Percentiles rank a stretch among this genome's conserved stretches.
Evolutionary conservation across 2,888 invertebrate species (phyloP).

Genomic region (Nemapogon koenigi): DNA sequence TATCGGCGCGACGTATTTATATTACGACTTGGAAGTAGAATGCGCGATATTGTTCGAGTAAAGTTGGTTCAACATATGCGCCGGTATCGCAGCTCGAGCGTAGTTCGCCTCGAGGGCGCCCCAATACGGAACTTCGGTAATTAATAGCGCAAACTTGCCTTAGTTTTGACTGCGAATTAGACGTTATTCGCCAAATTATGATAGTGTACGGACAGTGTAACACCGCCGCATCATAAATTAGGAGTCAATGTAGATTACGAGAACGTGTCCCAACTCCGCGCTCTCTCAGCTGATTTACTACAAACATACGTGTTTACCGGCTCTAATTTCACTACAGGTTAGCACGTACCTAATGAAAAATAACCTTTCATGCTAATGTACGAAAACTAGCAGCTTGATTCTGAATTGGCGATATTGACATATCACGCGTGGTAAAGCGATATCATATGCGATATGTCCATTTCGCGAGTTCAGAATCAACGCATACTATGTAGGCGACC

Average conservation of each 20-base stretch:
- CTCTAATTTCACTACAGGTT: too few species aligned
- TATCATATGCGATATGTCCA: too few species aligned
- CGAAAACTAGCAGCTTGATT: too few species aligned
- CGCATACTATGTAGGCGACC: too few species aligned
- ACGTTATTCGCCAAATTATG: constrained; percentile 10
- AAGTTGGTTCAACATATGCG: constrained; percentile 5
- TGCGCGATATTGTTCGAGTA: too few species aligned
- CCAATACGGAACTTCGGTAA: constrained; percentile 33
- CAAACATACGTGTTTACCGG: constrained; percentile 9
- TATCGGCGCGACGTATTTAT: too few species aligned
- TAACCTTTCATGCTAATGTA: too few species aligned
- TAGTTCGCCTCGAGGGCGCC: constrained; percentile 10
- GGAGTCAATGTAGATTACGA: constrained; percentile 13
- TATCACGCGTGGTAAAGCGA: too few species aligned
- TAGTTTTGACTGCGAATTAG: constrained; percentile 37
- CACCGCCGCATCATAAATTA: constrained; percentile 14
- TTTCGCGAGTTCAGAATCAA: too few species aligned
- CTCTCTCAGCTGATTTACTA: constrained; percentile 6
- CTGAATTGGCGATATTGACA: too few species aligned
- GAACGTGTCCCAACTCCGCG: constrained; percentile 12
- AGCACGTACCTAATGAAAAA: too few species aligned
- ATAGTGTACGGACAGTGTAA: constrained; percentile 14
- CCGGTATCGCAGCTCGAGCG: constrained; percentile 12
- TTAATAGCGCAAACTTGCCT: constrained; percentile 32
- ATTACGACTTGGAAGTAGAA: too few species aligned